Percentiles rank a stretch among this genome's conserved stretches.
These are phyloP conservation scores for Melanocharis versteri DNA, from an alignment of 2,113 vertebrate genomes.

Conservation along the genomic window DNA sequence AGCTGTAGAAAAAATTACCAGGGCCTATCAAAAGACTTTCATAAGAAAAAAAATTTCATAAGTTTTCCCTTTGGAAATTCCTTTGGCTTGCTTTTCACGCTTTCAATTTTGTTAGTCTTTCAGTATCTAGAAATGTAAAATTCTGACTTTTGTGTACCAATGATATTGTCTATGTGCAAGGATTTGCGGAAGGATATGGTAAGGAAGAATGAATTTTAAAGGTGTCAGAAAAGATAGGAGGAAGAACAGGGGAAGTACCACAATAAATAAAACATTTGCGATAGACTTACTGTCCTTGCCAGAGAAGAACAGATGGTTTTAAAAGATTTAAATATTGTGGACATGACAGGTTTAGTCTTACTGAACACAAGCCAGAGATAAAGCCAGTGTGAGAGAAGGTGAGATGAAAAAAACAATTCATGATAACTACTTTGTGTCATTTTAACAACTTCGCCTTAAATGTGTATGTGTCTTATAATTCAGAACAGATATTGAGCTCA, in stretches of 20 bases:
- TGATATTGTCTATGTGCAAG: neutral
- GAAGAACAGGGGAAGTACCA: neutral
- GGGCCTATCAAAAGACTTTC: neutral
- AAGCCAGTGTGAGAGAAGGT: neutral
- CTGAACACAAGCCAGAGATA: neutral
- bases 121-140: neutral
- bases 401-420: neutral
- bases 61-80: neutral
- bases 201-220: neutral
- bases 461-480: neutral
- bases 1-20: neutral
- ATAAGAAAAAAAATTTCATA: neutral
- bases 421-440: neutral
- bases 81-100: neutral
- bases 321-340: neutral
- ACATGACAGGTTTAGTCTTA: neutral
- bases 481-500: neutral
- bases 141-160: neutral
- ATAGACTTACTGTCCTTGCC: neutral
- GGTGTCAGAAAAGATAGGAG: neutral
- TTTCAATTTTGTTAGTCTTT: neutral
- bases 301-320: neutral
- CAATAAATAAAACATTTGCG: neutral
- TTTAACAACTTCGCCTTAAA: neutral
- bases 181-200: neutral